Conservation (phyloP, 1,140 invertebrate species). For the Octopus sinensis region DNA sequence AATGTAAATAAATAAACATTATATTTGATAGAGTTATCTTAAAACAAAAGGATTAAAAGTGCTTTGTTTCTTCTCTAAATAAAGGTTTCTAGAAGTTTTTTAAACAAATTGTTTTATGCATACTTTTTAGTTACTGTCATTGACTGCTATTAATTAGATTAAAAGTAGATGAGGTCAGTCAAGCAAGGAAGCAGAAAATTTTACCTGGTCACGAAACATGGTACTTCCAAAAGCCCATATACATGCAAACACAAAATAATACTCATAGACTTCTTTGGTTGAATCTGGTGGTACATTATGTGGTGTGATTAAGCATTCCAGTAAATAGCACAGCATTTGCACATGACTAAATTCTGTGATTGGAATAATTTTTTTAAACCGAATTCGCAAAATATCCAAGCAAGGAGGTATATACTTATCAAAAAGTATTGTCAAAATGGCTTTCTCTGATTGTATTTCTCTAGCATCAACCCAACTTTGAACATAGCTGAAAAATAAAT, state of each 20-base stretch:
- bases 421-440: conserved; percentile 85
- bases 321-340: conserved; percentile 83
- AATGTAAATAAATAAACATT: no score
- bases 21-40: no score
- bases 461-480: conserved; percentile 89
- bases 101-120: no score
- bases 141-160: no score
- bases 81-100: no score
- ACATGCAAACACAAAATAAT: conserved; percentile 89
- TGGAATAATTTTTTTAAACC: conserved; percentile 89
- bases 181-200: no score
- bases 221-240: conserved; percentile 92
- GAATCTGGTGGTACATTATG: conserved; percentile 77
- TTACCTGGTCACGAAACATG: conserved; percentile 78
- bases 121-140: no score
- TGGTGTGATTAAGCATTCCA: conserved; percentile 78
- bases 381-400: conserved; percentile 75
- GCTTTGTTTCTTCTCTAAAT: no score
- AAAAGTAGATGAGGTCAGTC: no score
- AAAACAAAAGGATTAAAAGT: no score
- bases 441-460: conserved; percentile 62
- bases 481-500: conserved; percentile 62
- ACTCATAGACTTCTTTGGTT: conserved; percentile 86
- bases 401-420: conserved; percentile 90
- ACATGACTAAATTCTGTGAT: conserved; percentile 88